Percentiles rank a stretch among this genome's conserved stretches.
These are phyloP conservation scores for Mustelus asterias DNA, from an alignment of 2,113 vertebrate species.

Conservation along the genomic window DNA sequence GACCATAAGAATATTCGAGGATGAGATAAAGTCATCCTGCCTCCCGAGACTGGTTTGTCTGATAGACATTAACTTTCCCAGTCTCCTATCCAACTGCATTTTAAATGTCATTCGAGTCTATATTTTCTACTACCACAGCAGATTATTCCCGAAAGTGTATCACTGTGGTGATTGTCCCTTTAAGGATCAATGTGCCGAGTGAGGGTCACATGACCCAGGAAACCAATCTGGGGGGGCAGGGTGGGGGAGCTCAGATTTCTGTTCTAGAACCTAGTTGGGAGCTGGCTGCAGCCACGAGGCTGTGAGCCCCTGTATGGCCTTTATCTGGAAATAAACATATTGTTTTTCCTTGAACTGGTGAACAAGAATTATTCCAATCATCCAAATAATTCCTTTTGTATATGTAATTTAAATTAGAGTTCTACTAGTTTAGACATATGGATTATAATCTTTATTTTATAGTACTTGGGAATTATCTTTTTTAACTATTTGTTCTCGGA, in stretches of 20 bases:
- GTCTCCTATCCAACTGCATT: background rate
- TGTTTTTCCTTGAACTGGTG: too few relatives aligned
- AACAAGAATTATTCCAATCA: background rate
- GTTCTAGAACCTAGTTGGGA: too few relatives aligned
- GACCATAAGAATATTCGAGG: background rate
- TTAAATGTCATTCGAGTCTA: background rate
- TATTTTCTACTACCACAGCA: background rate
- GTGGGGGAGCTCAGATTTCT: too few relatives aligned
- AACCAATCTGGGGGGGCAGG: too few relatives aligned
- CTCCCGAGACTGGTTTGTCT: background rate
- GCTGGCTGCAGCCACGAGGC: too few relatives aligned
- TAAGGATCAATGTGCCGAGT: too few relatives aligned
- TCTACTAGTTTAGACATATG: background rate
- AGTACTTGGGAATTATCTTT: background rate
- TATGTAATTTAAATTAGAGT: background rate
- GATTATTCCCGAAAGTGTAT: background rate
- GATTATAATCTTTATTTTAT: too few relatives aligned
- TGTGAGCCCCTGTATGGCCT: too few relatives aligned
- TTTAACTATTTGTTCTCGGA: background rate
- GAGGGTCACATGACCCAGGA: too few relatives aligned
- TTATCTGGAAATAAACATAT: too few relatives aligned
- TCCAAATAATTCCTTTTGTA: background rate
- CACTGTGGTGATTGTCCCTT: too few relatives aligned
- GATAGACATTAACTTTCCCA: background rate
- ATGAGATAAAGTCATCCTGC: background rate